Conservation (phyloP, 2,888 invertebrate species). For the Polyommatus iphigenia region DNA sequence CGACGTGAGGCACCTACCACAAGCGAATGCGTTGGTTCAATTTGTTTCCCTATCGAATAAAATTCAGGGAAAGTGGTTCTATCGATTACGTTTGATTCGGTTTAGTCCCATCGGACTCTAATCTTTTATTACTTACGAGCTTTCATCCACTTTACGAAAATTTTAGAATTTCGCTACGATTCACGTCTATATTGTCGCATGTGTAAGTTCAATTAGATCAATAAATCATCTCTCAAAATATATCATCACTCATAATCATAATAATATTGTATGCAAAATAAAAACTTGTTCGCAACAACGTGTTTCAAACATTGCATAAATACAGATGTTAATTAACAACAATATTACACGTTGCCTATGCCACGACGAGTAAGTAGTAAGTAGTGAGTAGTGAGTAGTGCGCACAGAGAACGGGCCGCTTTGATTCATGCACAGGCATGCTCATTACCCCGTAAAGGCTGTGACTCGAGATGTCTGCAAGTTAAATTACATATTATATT, state of each 20-base stretch:
- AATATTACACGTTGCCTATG: background rate
- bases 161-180: background rate
- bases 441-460: slow-evolving; percentile 35
- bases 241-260: too few species aligned
- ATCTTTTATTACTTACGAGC: background rate
- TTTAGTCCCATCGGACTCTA: slow-evolving; percentile 15
- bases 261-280: too few species aligned
- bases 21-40: slow-evolving; percentile 10
- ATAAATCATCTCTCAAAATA: too few species aligned
- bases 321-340: background rate
- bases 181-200: background rate
- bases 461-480: slow-evolving; percentile 32
- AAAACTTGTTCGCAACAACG: too few species aligned
- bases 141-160: background rate
- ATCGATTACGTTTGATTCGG: slow-evolving; percentile 10
- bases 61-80: background rate
- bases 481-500: slow-evolving; percentile 37
- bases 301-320: background rate
- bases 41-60: background rate
- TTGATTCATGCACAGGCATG: slow-evolving; percentile 41
- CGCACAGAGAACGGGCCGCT: slow-evolving; percentile 22
- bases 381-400: background rate
- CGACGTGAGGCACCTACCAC: background rate
- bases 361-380: background rate
- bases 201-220: too few species aligned